These are phyloP conservation scores for Tromatobia lineatoria DNA, from an alignment of 2,888 invertebrate species.

Conservation along the genomic window DNA sequence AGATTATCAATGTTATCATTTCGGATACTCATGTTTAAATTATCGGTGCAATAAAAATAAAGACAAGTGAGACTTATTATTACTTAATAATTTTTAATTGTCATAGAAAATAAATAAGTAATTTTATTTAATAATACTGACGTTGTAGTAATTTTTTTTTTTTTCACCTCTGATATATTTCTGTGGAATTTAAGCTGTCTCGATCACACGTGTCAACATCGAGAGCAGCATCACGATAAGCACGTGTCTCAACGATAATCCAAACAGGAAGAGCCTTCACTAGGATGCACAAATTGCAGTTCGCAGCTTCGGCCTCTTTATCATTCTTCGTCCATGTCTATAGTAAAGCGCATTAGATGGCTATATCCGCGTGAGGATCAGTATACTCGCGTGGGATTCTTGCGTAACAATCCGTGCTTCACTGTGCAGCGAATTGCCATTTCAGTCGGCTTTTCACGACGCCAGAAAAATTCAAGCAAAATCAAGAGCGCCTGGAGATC, in stretches of 20 bases:
- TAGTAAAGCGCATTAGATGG: slow-evolving; percentile 6
- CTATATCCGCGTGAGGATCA: slow-evolving; percentile 24
- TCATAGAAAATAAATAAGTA: too few species aligned
- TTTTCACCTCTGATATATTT: too few species aligned
- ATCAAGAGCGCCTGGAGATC: too few species aligned
- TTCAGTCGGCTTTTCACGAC: slow-evolving; percentile 17
- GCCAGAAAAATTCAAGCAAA: not conserved
- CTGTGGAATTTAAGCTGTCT: not conserved
- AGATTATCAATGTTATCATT: too few species aligned
- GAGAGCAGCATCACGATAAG: not conserved
- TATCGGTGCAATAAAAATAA: too few species aligned
- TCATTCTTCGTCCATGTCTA: slow-evolving; percentile 23
- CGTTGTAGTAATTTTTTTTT: too few species aligned
- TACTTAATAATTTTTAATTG: too few species aligned
- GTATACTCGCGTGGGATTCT: slow-evolving; percentile 32
- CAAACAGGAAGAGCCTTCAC: slow-evolving; percentile 55
- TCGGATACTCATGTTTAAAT: too few species aligned
- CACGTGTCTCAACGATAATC: slow-evolving; percentile 35
- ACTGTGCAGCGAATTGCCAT: slow-evolving; percentile 38
- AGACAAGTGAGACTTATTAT: too few species aligned
- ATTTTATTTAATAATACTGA: too few species aligned
- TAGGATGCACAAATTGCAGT: slow-evolving; percentile 58
- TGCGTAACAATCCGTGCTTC: slow-evolving; percentile 50
- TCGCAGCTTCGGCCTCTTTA: slow-evolving; percentile 32
- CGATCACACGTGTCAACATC: not conserved